Evolutionary conservation across 2,888 invertebrate genomes (phyloP).

Genomic region (Halocaridina rubra): DNA sequence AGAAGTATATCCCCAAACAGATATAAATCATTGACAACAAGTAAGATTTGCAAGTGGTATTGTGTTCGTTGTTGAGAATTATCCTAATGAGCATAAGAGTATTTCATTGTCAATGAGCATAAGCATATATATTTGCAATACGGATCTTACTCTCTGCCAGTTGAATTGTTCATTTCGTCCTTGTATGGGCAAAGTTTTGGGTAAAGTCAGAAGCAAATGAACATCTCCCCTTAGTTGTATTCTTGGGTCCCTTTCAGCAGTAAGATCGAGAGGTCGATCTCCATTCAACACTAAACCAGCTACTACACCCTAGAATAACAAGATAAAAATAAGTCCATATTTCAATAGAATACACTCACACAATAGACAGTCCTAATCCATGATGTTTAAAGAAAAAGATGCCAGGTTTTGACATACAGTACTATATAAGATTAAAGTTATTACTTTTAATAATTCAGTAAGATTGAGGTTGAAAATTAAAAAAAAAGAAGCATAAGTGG

Average conservation of each 20-base stretch:
- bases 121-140: no score
- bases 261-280: constrained; percentile 82
- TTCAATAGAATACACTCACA: no score
- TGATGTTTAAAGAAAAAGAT: background rate
- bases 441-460: no score
- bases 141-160: constrained; percentile 62
- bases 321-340: background rate
- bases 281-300: constrained; percentile 92
- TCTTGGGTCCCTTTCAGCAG: constrained; percentile 82
- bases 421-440: no score
- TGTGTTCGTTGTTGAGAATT: no score
- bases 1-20: no score
- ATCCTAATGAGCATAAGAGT: no score
- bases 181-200: constrained; percentile 19
- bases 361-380: background rate
- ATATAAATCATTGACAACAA: no score
- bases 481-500: no score
- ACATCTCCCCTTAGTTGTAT: constrained; percentile 82
- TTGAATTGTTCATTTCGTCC: constrained; percentile 3
- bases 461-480: no score
- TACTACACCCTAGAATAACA: constrained; percentile 78
- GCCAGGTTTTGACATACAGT: background rate
- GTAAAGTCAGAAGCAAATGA: constrained; percentile 53
- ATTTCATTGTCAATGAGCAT: no score
- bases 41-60: no score